Percentiles rank a stretch among this genome's conserved stretches.
phyloP scores from a whole-genome alignment of 2,113 vertebrate species.

The Meleagris gallopavo region DNA sequence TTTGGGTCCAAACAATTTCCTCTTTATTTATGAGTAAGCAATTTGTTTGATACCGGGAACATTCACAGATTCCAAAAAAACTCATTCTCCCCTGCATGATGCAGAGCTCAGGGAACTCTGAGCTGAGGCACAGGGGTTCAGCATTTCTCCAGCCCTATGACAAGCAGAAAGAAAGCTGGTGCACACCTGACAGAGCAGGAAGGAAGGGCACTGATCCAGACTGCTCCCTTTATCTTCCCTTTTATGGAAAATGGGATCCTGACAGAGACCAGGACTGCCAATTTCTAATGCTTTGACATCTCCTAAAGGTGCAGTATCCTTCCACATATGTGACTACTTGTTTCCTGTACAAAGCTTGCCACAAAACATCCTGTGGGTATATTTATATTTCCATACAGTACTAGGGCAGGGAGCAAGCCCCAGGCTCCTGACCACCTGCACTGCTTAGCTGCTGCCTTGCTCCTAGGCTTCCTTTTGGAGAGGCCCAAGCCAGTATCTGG shows the following conservation, averaged over 20 bases:
- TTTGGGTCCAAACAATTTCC: not conserved
- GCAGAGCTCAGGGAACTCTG: not conserved
- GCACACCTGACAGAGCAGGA: too few species aligned
- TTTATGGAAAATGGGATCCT: not conserved
- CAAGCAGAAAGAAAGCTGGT: accelerated
- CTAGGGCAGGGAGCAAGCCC: not conserved
- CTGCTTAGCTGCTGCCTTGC: not conserved
- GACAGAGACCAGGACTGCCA: not conserved
- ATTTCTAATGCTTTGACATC: not conserved
- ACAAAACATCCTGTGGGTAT: not conserved
- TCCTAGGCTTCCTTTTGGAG: not conserved
- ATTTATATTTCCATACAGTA: not conserved
- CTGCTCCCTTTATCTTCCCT: not conserved
- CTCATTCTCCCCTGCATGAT: not conserved
- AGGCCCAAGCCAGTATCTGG: not conserved
- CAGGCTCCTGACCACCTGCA: not conserved
- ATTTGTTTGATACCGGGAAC: not conserved
- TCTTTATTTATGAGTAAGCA: slow-evolving; percentile 8
- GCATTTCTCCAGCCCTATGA: not conserved
- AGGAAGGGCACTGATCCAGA: not conserved
- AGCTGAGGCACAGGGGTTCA: not conserved
- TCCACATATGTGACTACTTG: not conserved
- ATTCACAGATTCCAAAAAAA: not conserved
- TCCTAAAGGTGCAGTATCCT: not conserved
- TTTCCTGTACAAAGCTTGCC: not conserved